Evolutionary conservation across 1,140 invertebrate genomes (phyloP), one percentile per base, ranked within the genome.

Genomic region (Planococcus citri): DNA sequence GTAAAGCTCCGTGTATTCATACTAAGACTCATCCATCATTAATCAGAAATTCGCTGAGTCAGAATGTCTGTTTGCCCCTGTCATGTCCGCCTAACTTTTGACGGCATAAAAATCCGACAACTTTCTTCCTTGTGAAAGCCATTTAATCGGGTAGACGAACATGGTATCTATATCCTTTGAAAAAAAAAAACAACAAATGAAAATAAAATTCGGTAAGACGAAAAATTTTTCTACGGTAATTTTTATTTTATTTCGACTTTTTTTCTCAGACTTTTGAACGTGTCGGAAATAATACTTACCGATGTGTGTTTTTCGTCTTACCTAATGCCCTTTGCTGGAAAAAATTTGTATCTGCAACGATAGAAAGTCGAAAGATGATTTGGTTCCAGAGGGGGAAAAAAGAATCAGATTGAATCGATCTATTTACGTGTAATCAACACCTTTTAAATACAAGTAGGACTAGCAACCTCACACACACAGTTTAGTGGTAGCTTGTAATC

Each of bases 71-170:
- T 64, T 64, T 64, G 60, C 60, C 60, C 60, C 60, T 64, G 60
- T 64, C 60, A 64, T 64, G 60, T 64, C 60, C 60, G 60, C 60
- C 60, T 64, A 64, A 64, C 60, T 64, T 64, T 25, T 64, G 60
- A 64, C 60, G 60, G 60, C 60, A 64, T 64, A 64, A 64, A 64
- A 64, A 64, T 64, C 60, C 60, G 60, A 64, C 60, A 64, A 64
- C 60, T 21, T 64, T 64, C 60, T 64, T 64, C 25, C 25, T 21
- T 24, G 51, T 58, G 60, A 64, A 64, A 64, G 25, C 60, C 21
- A 21, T 64, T 64, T 64, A 64, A 64, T 64, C 60, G 60, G 60
- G 60, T 64, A 64, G 60, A 64, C 60, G 60, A 64, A 64, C 60
- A 64, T 64, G 25, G 60, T 64, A 64, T 64, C 60, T 64, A 64